Percentiles rank a stretch among this genome's conserved stretches.
phyloP scores from a whole-genome alignment of 2,113 vertebrate genomes.

The Turnix velox region DNA sequence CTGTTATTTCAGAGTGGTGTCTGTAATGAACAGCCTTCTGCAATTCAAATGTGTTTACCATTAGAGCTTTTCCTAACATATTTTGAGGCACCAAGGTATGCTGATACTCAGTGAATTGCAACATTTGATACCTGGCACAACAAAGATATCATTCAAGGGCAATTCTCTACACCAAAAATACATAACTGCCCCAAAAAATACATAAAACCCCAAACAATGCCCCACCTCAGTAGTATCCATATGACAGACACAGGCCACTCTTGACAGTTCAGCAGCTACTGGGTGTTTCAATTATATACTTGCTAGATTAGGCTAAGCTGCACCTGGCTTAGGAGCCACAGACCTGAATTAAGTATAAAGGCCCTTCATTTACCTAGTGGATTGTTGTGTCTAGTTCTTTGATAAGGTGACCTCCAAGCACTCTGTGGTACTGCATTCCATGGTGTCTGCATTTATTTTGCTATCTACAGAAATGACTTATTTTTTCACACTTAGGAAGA shows the following conservation, averaged over 20 bases:
- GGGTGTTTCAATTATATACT: not conserved
- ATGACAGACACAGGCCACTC: not conserved
- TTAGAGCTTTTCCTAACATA: not conserved
- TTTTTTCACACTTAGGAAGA: not conserved
- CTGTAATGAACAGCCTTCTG: not conserved
- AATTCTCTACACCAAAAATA: not conserved
- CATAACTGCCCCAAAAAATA: not conserved
- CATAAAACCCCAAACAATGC: not conserved
- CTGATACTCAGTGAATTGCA: not conserved
- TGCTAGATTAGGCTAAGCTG: not conserved
- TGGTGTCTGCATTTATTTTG: not conserved
- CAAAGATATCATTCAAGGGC: not conserved
- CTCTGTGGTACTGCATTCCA: not conserved
- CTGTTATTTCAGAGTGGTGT: not conserved
- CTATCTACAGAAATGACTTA: not conserved
- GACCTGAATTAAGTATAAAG: not conserved
- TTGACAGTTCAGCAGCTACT: not conserved
- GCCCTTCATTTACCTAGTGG: not conserved
- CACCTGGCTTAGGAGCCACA: not conserved
- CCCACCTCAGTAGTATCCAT: not conserved
- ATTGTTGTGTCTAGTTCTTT: not conserved
- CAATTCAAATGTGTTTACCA: not conserved
- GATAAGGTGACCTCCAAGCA: not conserved
- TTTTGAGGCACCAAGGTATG: not conserved
- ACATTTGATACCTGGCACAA: not conserved